Evolutionary conservation across 1,140 invertebrate species (phyloP).

Genomic region (Globodera ellingtonae): DNA sequence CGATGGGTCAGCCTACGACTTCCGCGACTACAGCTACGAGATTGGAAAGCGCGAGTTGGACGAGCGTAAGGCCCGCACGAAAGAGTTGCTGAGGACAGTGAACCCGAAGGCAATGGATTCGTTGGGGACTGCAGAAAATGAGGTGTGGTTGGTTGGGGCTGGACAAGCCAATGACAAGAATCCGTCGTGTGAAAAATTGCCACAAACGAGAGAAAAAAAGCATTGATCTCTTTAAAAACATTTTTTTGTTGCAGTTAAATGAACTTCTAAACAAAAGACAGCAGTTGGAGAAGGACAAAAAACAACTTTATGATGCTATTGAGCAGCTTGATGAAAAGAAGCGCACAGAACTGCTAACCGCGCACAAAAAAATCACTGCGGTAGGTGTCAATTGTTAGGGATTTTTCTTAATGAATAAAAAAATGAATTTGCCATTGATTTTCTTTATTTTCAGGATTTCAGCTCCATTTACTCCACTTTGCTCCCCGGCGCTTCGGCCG

Average conservation of each 20-base stretch:
- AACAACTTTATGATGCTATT: slow-evolving; percentile 43
- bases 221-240: too few relatives aligned
- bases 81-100: slow-evolving; percentile 40
- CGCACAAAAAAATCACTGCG: slow-evolving; percentile 43
- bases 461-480: slow-evolving; percentile 91
- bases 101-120: slow-evolving; percentile 53
- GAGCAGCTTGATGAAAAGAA: slow-evolving; percentile 54
- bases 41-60: slow-evolving; percentile 39
- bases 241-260: slow-evolving; percentile 34
- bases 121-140: slow-evolving; percentile 34
- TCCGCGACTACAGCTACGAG: slow-evolving; percentile 41
- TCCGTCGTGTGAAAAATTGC: slow-evolving; percentile 1
- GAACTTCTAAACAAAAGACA: slow-evolving; percentile 44
- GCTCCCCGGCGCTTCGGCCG: slow-evolving; percentile 83
- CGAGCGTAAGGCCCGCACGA: slow-evolving; percentile 27
- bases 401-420: neutral
- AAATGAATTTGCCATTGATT: neutral
- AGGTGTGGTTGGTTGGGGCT: slow-evolving; percentile 11
- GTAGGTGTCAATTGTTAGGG: slow-evolving; percentile 3
- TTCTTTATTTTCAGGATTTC: slow-evolving; percentile 75
- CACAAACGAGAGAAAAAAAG: too few relatives aligned
- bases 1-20: slow-evolving; percentile 51
- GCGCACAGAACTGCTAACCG: slow-evolving; percentile 43
- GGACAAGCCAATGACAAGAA: neutral
- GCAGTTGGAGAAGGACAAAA: slow-evolving; percentile 42